Base-by-base conservation (phyloP, 2,888 invertebrate genomes). In the Drosophila histrio region DNA sequence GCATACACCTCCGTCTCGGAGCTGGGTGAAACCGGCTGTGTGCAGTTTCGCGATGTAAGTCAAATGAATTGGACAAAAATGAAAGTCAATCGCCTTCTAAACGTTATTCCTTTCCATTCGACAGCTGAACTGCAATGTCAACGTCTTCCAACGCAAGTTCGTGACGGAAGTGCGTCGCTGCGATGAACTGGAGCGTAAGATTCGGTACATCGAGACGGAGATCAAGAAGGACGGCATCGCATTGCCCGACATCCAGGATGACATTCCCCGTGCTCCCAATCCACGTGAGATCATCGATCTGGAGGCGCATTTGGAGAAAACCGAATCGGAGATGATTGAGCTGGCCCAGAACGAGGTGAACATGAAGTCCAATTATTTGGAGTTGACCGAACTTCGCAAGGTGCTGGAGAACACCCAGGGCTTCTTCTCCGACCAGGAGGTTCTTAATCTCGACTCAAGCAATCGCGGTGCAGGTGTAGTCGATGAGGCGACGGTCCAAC, bases 11-110 rank as follows among this genome's bases (percentile, higher is more conserved):
- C 97, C 79, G 96, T 99, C 76, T 97, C 98, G 1, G 98, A 98
- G 93, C 93, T 98, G 74, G 98, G 98, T 50, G 98, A 99, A 93
- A 95, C 97, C 54, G 98, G 98, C 85, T 94, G 96, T 67, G 98
- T 98, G 60, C 98, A 98, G 93, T 99, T 99, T 92, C 95, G 97
- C 93, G 98, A 98, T 93, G 98, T 98, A 93, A 96, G 96, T 95
- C 3, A 19, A 24, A 44, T 36, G 13, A 41, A 9, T 9, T 34
- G 13, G 13, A 7, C 3, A 6, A n/a, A 24, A 9, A 6, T 21
- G 39, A 19, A 36, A 6, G 15, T 26, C 39, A 28, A 11, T 3
- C 43, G 38, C 15, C 7, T 34, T 4, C 22, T 24, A 9, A 57
- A 39, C 5, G 7, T 19, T 43, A 56, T 44, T 44, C 28, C 28